These are phyloP conservation scores for Murina feae DNA, from an alignment of 2,113 vertebrate genomes.

Conservation along the genomic window DNA sequence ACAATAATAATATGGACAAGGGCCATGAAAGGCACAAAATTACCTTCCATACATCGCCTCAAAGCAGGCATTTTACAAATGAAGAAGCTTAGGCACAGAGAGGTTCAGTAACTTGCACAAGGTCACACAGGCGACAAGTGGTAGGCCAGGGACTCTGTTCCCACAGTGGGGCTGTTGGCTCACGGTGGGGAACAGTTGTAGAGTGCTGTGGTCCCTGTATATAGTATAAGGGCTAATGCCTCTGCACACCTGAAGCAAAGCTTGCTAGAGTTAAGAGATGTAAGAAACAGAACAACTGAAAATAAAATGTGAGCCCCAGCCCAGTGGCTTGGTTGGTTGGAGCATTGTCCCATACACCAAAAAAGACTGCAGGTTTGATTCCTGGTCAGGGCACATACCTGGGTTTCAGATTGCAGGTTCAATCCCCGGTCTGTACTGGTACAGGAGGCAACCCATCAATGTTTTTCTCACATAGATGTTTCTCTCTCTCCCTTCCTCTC, in stretches of 20 bases:
- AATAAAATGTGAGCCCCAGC: neutral
- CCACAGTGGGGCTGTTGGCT: neutral
- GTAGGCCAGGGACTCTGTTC: neutral
- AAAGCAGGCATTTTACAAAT: neutral
- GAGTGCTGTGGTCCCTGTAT: neutral
- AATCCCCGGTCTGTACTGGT: neutral
- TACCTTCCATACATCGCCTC: accelerated
- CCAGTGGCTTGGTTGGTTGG: neutral
- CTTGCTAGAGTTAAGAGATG: neutral
- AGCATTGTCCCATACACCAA: neutral
- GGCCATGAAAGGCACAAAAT: neutral
- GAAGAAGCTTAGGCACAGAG: neutral
- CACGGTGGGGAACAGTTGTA: neutral
- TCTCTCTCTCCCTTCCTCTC: neutral
- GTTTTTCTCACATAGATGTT: neutral
- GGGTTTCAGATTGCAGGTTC: too few relatives aligned
- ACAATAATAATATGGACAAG: neutral
- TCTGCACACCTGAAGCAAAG: neutral
- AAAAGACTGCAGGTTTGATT: neutral
- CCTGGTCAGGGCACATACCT: neutral
- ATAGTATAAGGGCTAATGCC: neutral
- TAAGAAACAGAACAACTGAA: neutral
- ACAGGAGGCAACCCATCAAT: neutral
- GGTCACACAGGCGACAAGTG: neutral
- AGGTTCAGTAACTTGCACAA: neutral